Evolutionary conservation across 1,140 invertebrate species (phyloP), one percentile per base, ranked within the genome.

Genomic region (Drosophila ficusphila): DNA sequence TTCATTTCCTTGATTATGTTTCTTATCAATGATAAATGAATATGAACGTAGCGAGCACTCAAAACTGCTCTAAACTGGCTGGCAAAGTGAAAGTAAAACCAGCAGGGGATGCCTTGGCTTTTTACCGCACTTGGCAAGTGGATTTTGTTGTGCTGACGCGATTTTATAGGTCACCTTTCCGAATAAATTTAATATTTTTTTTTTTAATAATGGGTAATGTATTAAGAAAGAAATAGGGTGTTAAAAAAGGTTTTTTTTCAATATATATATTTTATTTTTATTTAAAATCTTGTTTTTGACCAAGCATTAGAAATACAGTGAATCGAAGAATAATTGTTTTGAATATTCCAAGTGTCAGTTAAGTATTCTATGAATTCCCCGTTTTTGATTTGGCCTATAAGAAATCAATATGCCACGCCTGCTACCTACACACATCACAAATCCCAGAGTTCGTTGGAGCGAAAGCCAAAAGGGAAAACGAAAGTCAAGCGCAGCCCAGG

Each of bases 1-100:
- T 88, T 86, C 82, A 86, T 86, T 86, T 88, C 73, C 82, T 82
- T 88, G 82, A 86, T 86, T 86, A 88, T 86, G 82, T 86, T 86
- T 70, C 82, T 86, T 86, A 86, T 86, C 82, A 86, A 86, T 86
- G 82, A 86, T 86, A 78, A 88, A 86, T 86, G 82, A 88, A 86
- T 88, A 77, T 70, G 73, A 88, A 86, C 71, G 70, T 75, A 41
- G 25, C 33, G 61, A 85, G 79, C 76, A 79, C 79, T 85, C 76
- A 86, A 85, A 85, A 85, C 49, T 85, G 71, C 79, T 79, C 52
- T 54, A 83, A 83, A 83, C 78, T 82, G 79, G 57, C 69, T 69
- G 52, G 54, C 79, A 85, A 83, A 83, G 79, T 83, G 79, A 83
- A 83, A 79, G 79, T 76, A 85, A 78, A 72, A 85, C 76, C 51